Percentiles rank a stretch among this genome's conserved stretches.
Conservation (phyloP, 2,113 vertebrate genomes). For the Colossoma macropomum region DNA sequence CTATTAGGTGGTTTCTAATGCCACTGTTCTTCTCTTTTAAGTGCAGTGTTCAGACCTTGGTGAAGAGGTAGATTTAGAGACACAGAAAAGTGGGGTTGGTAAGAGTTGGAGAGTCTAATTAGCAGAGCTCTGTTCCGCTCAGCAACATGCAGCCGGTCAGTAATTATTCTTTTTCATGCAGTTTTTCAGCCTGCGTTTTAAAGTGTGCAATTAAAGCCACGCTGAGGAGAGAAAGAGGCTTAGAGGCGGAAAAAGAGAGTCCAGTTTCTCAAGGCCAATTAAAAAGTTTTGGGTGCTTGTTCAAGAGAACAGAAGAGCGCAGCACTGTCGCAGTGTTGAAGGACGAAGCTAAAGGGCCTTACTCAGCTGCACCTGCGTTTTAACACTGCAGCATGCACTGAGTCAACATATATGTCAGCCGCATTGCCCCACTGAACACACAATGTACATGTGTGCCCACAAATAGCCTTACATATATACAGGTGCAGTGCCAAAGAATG, state of each 20-base stretch:
- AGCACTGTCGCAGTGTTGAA: not conserved
- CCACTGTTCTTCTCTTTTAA: not conserved
- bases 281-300: conserved; percentile 41
- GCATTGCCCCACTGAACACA: not conserved
- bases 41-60: not conserved
- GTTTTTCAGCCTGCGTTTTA: conserved; percentile 26
- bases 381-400: conserved; percentile 19
- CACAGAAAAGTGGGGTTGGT: not conserved
- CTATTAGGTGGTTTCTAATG: not conserved
- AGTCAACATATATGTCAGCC: conserved; percentile 39
- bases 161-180: conserved; percentile 47
- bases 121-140: not conserved
- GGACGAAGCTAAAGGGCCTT: conserved; percentile 20
- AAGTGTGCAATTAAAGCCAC: conserved; percentile 44
- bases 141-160: not conserved
- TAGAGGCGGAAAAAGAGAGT: not conserved
- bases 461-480: not conserved
- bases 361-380: conserved; percentile 46
- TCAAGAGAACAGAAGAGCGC: not conserved
- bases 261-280: conserved; percentile 34
- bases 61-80: not conserved
- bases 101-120: conserved; percentile 8
- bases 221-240: conserved; percentile 12
- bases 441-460: not conserved
- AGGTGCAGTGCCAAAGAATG: conserved; percentile 41